Base-by-base conservation (phyloP, 2,797 vertebrate genomes). In the Chaetodon trifasciatus region DNA sequence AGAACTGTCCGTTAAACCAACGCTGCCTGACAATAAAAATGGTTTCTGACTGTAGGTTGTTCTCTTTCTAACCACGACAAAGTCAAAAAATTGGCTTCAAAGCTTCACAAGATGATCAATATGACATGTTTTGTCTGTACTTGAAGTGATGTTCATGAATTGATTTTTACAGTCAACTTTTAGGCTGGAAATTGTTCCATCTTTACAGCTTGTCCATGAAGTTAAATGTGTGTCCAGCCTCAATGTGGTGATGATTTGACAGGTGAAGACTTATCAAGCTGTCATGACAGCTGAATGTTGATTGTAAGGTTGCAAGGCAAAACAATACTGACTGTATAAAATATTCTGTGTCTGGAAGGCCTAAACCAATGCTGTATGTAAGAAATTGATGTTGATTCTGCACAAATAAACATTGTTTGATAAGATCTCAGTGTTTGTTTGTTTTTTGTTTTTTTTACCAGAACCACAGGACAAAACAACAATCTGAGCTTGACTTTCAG, bases 341-440 rank as follows among this genome's bases (percentile, higher is more conserved):
- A 73, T 76, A 32, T 47, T 79, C 52, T n/a, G 16, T 77, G 40
- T 78, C 60, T 72, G 21, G 56, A 63, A 50, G 17, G 57, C 65
- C 49, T 39, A 21, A 78, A 56, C 63, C 76, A 5, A 47, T 0
- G 37, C 24, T 75, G 40, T 72, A 70, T 0, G 35, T 49, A 60
- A 66, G 39, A 79, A 78, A 79, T 68, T 40, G 4, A 79, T n/a
- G 70, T 42, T 76, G 10, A 83, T 74, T 76, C 69, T 82, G 76
- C 82, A 78, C 65, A 81, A 93, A 89, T 91, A 85, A 91, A 91
- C 87, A 79, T 37, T 39, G 55, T 89, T 89, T 87, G 61, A 78
- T 89, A 81, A 57, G 44, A 87, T 74, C 13, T 42, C 24, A 2
- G 7, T 74, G 28, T 32, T 32, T 32, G n/a, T n/a, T 28, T 1